Conservation (phyloP, 1,140 invertebrate species). For the Tetramorium simillimum region DNA sequence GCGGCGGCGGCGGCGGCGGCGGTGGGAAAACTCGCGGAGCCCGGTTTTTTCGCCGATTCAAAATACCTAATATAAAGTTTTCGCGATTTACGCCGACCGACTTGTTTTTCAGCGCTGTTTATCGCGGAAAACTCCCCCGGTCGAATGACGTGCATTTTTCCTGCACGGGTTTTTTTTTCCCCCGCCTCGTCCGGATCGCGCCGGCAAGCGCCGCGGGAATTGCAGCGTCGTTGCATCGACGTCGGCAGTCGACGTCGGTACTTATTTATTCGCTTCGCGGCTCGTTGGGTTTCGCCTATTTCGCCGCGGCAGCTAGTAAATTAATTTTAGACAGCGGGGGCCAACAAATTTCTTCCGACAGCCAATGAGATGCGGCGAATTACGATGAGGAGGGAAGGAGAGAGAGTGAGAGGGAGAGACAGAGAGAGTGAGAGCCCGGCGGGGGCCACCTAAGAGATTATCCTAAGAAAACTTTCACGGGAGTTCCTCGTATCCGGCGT, state of each 20-base stretch:
- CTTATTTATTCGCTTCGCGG: conserved; percentile 73
- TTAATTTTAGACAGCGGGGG: conserved; percentile 68
- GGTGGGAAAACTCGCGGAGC: conserved; percentile 23
- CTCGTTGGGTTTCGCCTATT: conserved; percentile 57
- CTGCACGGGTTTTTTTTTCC: conserved; percentile 24
- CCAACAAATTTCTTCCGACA: conserved; percentile 75
- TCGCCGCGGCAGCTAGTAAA: conserved; percentile 56
- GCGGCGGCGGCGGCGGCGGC: not conserved
- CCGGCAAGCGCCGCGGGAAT: conserved; percentile 14
- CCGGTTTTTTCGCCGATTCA: conserved; percentile 42
- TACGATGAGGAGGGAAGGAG: not conserved
- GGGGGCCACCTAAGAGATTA: conserved; percentile 75
- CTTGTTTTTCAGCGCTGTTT: conserved; percentile 68
- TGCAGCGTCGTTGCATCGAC: conserved; percentile 58
- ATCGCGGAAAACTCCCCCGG: conserved; percentile 45
- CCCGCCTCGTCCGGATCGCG: conserved; percentile 10
- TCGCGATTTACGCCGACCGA: conserved; percentile 58
- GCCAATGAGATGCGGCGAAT: conserved; percentile 74
- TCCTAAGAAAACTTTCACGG: conserved; percentile 76
- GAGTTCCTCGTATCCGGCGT: conserved; percentile 68
- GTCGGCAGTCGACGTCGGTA: conserved; percentile 26
- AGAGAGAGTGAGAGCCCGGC: conserved; percentile 39
- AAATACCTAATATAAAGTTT: conserved; percentile 64
- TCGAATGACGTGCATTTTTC: conserved; percentile 49
- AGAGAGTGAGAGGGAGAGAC: not conserved